Conservation (phyloP, 2,797 vertebrate genomes). For the Smutsia temminckii region DNA sequence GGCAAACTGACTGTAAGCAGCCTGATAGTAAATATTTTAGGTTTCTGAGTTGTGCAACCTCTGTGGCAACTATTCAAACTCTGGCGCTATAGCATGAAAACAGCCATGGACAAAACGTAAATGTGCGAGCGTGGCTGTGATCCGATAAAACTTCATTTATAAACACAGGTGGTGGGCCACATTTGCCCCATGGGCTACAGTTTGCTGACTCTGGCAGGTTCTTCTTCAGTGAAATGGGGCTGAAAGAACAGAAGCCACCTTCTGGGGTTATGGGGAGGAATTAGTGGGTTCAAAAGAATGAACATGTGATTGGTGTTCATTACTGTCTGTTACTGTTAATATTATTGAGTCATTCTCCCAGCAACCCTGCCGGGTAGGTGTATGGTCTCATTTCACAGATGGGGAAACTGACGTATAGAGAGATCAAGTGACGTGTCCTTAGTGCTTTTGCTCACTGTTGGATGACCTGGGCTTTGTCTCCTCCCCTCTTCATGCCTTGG, state of each 20-base stretch:
- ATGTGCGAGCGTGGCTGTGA: accelerated
- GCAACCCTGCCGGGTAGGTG: accelerated
- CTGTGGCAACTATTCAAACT: neutral
- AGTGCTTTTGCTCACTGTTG: neutral
- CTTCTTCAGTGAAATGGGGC: neutral
- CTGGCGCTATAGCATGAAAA: neutral
- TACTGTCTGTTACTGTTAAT: neutral
- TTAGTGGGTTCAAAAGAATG: neutral
- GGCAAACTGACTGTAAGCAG: neutral
- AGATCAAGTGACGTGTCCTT: neutral
- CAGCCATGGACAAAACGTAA: neutral
- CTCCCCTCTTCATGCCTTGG: neutral
- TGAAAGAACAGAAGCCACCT: neutral
- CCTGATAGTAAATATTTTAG: neutral
- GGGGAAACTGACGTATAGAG: neutral
- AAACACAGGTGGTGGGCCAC: neutral
- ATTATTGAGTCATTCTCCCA: neutral
- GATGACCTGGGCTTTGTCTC: accelerated
- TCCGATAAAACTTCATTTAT: slow-evolving; percentile 49
- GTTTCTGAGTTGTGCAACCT: neutral
- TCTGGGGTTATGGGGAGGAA: neutral
- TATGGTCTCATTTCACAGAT: neutral
- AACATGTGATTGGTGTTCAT: neutral
- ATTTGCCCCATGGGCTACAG: neutral
- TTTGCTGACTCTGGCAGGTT: neutral